Evolutionary conservation across 2,888 invertebrate species (phyloP), one percentile per base, ranked within the genome.

Genomic region (Arctia plantaginis): DNA sequence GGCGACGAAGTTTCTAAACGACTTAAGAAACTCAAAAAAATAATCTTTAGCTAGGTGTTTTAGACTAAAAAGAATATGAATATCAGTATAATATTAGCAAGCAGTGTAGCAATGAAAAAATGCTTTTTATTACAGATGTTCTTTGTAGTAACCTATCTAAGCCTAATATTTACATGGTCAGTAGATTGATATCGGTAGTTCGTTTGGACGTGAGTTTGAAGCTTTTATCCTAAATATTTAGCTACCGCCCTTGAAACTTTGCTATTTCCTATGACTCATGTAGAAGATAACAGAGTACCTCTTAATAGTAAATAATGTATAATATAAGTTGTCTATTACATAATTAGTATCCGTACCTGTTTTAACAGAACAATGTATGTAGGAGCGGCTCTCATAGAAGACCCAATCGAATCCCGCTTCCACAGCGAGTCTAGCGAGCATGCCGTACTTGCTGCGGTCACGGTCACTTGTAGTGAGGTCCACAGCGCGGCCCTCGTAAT

Each of bases 401-500:
- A 99, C 99, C 99, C 99, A 99, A 96, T 99, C 99, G 96, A 99
- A 99, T 88, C 99, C 99, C 41, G 99, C 99, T 93, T 99, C 99
- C 77, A 99, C 98, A 0, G 99, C 99, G 74, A 99, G 96, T 78
- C 99, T 96, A 67, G 99, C 99, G 89, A 99, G 96, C 98, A 99
- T 98, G 83, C 99, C 99, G 94, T 99, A 98, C 96, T 99, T 99
- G 92, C 98, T 97, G 77, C 98, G 97, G 95, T 99, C 99, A 73
- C 98, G 96, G 96, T 99, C 99, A 84, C 98, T 98, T 85, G 99
- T 99, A 81, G 99, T 98, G 88, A 99, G 97, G 96, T 99, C 99
- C 80, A 99, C 99, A 18, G 99, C 99, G 39, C 99, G 96, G 27
- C 99, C 99, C 95, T 99, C 99, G 96, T 99, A 99, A 96, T 99